These are phyloP conservation scores for Drosophila truncata DNA, from an alignment of 1,140 invertebrate species.

Conservation along the genomic window DNA sequence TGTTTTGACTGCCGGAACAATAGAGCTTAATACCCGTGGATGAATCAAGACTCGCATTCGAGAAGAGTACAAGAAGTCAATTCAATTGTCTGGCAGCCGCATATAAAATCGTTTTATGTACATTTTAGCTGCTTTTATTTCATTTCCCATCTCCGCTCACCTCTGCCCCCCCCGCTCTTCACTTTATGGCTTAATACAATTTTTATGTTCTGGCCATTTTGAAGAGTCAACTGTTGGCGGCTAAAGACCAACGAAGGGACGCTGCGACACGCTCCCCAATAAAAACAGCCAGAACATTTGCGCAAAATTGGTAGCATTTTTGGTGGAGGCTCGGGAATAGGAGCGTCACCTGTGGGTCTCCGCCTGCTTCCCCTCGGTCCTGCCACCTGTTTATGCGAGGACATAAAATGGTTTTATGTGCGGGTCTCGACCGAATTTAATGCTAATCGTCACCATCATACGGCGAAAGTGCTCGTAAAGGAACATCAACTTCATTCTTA, in stretches of 20 bases:
- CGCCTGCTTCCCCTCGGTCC: neutral
- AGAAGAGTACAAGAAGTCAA: slow-evolving; percentile 58
- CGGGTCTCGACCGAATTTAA: slow-evolving; percentile 62
- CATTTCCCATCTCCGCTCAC: neutral
- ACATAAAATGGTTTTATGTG: slow-evolving; percentile 76
- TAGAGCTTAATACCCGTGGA: slow-evolving; percentile 36
- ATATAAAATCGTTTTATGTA: slow-evolving; percentile 62
- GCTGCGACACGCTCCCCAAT: slow-evolving; percentile 37
- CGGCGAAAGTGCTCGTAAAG: slow-evolving; percentile 53
- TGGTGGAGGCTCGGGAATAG: slow-evolving; percentile 15
- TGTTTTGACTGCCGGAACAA: slow-evolving; percentile 36
- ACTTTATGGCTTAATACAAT: slow-evolving; percentile 80
- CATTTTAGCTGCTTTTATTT: slow-evolving; percentile 40
- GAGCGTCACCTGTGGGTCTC: slow-evolving; percentile 25
- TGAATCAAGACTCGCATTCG: slow-evolving; percentile 40
- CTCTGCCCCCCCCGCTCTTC: slow-evolving; percentile 6
- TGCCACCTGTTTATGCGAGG: slow-evolving; percentile 68
- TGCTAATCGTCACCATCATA: slow-evolving; percentile 75
- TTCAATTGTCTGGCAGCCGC: slow-evolving; percentile 71
- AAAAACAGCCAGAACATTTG: slow-evolving; percentile 46
- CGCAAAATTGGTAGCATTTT: slow-evolving; percentile 35
- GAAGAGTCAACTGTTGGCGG: slow-evolving; percentile 47
- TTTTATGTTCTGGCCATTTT: slow-evolving; percentile 77
- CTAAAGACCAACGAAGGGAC: slow-evolving; percentile 18
- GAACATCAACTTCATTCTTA: slow-evolving; percentile 62